These are phyloP conservation scores for Zapornia atra DNA, from an alignment of 2,113 vertebrate species.

Conservation along the genomic window DNA sequence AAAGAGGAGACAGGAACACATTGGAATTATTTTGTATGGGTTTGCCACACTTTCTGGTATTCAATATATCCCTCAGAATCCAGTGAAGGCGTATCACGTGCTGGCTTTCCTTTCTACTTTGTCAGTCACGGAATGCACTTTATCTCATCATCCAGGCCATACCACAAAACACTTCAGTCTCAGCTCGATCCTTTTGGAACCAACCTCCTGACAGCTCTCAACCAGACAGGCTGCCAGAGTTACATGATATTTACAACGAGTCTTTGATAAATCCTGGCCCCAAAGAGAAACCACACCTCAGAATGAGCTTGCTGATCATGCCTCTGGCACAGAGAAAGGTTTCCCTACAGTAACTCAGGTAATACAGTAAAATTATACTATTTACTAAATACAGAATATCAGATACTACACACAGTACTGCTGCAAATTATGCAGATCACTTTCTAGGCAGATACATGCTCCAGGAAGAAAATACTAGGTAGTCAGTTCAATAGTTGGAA, in stretches of 20 bases:
- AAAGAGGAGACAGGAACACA: background rate
- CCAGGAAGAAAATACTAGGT: background rate
- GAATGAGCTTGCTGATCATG: background rate
- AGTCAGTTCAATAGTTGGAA: background rate
- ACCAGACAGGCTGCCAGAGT: slow-evolving; percentile 5
- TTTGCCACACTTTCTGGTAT: slow-evolving; percentile 44
- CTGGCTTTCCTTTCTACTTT: slow-evolving; percentile 7
- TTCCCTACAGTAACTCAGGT: background rate
- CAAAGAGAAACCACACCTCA: background rate
- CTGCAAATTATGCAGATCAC: background rate
- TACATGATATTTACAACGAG: background rate
- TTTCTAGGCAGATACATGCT: background rate
- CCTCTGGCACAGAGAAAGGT: background rate
- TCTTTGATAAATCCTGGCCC: background rate
- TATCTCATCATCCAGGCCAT: background rate
- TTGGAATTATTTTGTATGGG: background rate
- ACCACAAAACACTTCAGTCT: background rate
- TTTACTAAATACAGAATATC: background rate
- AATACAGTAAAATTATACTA: background rate
- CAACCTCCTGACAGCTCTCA: background rate
- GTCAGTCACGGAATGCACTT: background rate
- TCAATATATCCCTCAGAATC: background rate
- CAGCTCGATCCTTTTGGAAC: background rate
- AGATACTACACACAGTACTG: background rate
- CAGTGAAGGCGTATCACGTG: background rate